Base-by-base conservation (phyloP, 2,113 vertebrate genomes). In the Oryzias celebensis region DNA sequence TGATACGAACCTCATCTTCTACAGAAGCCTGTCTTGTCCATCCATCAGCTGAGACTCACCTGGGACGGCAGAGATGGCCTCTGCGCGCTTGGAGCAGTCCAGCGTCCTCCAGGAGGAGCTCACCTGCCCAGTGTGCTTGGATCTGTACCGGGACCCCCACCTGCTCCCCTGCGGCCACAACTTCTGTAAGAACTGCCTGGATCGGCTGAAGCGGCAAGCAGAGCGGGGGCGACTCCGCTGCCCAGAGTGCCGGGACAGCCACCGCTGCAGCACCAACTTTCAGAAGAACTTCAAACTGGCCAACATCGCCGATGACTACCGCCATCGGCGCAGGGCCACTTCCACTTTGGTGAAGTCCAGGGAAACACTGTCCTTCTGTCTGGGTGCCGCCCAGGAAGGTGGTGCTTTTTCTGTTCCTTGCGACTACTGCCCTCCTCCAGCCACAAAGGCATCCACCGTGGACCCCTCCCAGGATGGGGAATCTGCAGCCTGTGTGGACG, bases 271-370 rank as follows among this genome's bases (percentile, higher is more conserved):
- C 23, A 59, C 28, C 1, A 26, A 1, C 36, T 83, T 90, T 51
- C 88, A 90, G 81, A 92, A 90, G 41, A 92, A 92, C 75, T 92
- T 91, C 71, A 91, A 92, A 50, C 85, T 93, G 0, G 88, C 90
- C 68, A 92, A 90, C 45, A 92, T 93, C 0, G 86, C 90, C 0
- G 88, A 91, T 1, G 75, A 87, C 28, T 92, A 85, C 63, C 85
- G 84, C 0, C 77, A 58, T 2, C 65, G 80, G 0, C 75, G 74
- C 12, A 49, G 69, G 10, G 48, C 48, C 0, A 1, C 68, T 0
- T 18, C 47, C 7, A 4, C 67, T 0, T 31, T 61, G 20, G 26
- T 47, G 2, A 83, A 71, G 3, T 42, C 60, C 43, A 76, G 65
- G 41, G 82, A 82, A 0, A 0, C 28, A 49, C 17, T n/a, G 14